Percentiles rank a stretch among this genome's conserved stretches.
Conservation (phyloP, 2,888 invertebrate genomes). For the Oligia strigilis region DNA sequence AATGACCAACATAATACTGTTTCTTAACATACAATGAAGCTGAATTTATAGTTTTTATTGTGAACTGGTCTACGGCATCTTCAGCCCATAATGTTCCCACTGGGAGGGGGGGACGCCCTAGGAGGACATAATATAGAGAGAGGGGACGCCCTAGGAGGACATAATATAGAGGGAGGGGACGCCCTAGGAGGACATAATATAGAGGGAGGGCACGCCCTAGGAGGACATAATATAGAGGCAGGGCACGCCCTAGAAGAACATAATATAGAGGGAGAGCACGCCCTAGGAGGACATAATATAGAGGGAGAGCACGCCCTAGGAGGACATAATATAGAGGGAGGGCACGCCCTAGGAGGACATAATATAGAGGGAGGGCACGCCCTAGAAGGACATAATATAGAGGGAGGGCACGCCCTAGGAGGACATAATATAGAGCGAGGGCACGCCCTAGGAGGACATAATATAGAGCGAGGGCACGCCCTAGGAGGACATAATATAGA, state of each 20-base stretch:
- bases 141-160: neutral
- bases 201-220: neutral
- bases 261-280: neutral
- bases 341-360: neutral
- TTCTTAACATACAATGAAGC: constrained; percentile 55
- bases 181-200: too few species aligned
- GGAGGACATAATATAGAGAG: too few species aligned
- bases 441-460: neutral
- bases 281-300: too few species aligned
- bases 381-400: too few species aligned
- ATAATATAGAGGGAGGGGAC: neutral
- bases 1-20: constrained; percentile 69
- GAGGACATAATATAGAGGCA: too few species aligned
- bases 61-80: neutral
- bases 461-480: neutral
- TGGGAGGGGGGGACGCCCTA: neutral
- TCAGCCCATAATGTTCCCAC: neutral
- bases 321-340: too few species aligned
- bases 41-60: constrained; percentile 9
- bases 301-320: neutral
- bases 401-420: neutral
- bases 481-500: too few species aligned
- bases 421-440: too few species aligned
- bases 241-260: neutral
- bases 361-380: neutral